phyloP scores from a whole-genome alignment of 2,113 vertebrate species.

The Psilopsiagon aymara region DNA sequence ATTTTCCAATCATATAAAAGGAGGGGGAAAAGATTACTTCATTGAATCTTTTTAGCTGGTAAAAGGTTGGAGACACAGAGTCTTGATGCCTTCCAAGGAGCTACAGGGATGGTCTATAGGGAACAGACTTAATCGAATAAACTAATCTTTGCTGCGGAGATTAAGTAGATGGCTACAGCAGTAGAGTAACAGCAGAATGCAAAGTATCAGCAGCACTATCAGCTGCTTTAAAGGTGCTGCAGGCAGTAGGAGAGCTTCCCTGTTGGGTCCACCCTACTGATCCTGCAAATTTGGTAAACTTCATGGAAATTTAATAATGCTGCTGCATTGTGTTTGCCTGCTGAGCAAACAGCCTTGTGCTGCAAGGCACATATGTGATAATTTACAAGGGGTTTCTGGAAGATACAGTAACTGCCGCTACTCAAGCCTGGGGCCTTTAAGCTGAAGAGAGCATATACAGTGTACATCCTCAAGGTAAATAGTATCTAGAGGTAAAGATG shows the following conservation, averaged over 20 bases:
- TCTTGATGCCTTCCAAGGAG: slow-evolving; percentile 69
- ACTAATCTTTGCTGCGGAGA: slow-evolving; percentile 81
- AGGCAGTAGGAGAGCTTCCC: slow-evolving; percentile 67
- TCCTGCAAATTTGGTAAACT: slow-evolving; percentile 81
- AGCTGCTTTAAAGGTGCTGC: slow-evolving; percentile 60
- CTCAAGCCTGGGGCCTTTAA: slow-evolving; percentile 72
- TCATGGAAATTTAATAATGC: slow-evolving; percentile 83
- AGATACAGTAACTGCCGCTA: slow-evolving; percentile 68
- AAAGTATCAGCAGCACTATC: slow-evolving; percentile 73
- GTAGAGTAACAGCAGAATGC: slow-evolving; percentile 70
- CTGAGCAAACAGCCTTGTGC: slow-evolving; percentile 71
- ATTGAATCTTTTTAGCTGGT: slow-evolving; percentile 74
- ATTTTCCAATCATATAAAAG: slow-evolving; percentile 83
- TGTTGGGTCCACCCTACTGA: slow-evolving; percentile 71
- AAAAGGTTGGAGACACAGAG: slow-evolving; percentile 69
- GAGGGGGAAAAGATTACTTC: slow-evolving; percentile 76
- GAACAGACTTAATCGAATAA: slow-evolving; percentile 80
- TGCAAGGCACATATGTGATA: slow-evolving; percentile 75
- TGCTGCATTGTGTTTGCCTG: slow-evolving; percentile 77
- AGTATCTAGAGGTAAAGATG: slow-evolving; percentile 73
- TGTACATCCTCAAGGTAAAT: slow-evolving; percentile 79
- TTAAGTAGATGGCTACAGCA: slow-evolving; percentile 75
- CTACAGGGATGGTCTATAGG: slow-evolving; percentile 70
- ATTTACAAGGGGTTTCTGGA: slow-evolving; percentile 70
- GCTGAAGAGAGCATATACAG: slow-evolving; percentile 75